phyloP scores from a whole-genome alignment of 2,888 invertebrate species.

The Omphaloscelis lunosa region DNA sequence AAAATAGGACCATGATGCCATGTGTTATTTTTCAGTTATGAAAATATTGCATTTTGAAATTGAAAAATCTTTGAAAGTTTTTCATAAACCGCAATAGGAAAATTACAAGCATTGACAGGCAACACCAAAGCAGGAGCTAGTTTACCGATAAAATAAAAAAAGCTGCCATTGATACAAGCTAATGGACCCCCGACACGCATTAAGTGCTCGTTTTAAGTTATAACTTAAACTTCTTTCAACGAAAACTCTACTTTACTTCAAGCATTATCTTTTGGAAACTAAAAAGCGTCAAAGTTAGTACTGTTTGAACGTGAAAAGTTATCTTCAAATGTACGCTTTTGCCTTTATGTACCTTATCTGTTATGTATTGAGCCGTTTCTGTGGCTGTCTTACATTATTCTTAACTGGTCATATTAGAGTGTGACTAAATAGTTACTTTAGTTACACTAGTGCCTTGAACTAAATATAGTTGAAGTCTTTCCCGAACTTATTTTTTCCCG shows the following conservation, averaged over 20 bases:
- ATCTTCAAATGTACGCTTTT: constrained; percentile 38
- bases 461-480: too few relatives aligned
- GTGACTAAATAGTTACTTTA: background rate
- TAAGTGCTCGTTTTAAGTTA: constrained; percentile 49
- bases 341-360: constrained; percentile 34
- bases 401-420: background rate
- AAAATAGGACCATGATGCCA: background rate
- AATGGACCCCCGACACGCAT: constrained; percentile 71
- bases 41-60: background rate
- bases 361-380: constrained; percentile 10
- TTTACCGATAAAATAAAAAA: constrained; percentile 57
- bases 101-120: constrained; percentile 22
- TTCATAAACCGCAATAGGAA: background rate
- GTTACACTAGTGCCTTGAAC: too few relatives aligned
- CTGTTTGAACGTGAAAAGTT: constrained; percentile 42
- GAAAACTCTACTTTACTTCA: constrained; percentile 47
- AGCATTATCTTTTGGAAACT: constrained; percentile 56
- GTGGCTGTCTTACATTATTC: background rate
- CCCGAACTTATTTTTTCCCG: background rate
- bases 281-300: constrained; percentile 39
- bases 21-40: background rate
- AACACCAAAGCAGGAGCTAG: constrained; percentile 39
- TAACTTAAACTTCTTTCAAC: constrained; percentile 52
- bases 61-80: background rate
- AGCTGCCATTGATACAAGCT: constrained; percentile 68